Conservation (phyloP, 1,140 invertebrate species). For the Drosophila melanogaster region DNA sequence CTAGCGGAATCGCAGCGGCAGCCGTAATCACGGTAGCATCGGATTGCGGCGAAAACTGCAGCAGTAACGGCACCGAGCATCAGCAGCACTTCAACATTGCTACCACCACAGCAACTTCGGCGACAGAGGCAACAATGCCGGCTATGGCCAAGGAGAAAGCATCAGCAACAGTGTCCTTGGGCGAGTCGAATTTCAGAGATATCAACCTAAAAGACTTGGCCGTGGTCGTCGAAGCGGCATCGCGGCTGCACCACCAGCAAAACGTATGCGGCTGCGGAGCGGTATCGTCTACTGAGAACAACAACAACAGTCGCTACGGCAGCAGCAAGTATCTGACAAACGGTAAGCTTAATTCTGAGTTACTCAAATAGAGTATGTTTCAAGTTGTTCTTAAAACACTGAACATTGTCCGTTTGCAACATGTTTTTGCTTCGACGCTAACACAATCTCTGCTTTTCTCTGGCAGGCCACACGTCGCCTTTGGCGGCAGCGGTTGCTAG, state of each 20-base stretch:
- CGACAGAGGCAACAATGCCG: slow-evolving; percentile 75
- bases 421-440: slow-evolving; percentile 45
- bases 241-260: slow-evolving; percentile 50
- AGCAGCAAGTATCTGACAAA: slow-evolving; percentile 71
- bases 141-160: slow-evolving; percentile 84
- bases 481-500: slow-evolving; percentile 75
- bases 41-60: slow-evolving; percentile 18
- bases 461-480: slow-evolving; percentile 73
- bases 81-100: slow-evolving; percentile 50
- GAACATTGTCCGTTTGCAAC: slow-evolving; percentile 31
- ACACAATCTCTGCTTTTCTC: slow-evolving; percentile 17
- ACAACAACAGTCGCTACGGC: slow-evolving; percentile 51
- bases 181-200: slow-evolving; percentile 69
- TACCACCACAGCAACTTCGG: slow-evolving; percentile 34
- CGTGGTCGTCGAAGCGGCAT: slow-evolving; percentile 50
- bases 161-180: slow-evolving; percentile 73
- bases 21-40: slow-evolving; percentile 47
- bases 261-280: slow-evolving; percentile 63
- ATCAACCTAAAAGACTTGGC: slow-evolving; percentile 65
- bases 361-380: neutral
- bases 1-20: slow-evolving; percentile 56
- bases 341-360: slow-evolving; percentile 30
- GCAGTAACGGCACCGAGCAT: slow-evolving; percentile 20
- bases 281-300: slow-evolving; percentile 55
- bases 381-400: too few species aligned